Base-by-base conservation (phyloP, 2,888 invertebrate species). In the Cheilosia variabilis region DNA sequence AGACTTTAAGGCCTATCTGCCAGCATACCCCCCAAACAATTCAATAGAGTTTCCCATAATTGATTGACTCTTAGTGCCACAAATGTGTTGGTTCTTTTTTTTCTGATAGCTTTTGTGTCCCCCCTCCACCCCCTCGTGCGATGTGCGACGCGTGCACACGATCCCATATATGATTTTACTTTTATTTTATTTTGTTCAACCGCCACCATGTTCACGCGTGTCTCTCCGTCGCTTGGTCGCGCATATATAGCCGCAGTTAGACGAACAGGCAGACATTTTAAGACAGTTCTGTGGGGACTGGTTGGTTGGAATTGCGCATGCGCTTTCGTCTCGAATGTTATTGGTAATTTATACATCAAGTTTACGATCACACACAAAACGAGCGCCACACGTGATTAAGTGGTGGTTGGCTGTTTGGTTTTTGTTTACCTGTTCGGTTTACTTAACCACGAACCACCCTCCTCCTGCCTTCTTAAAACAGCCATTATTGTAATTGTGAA, bases 261-360 rank as follows among this genome's bases (percentile, higher is more conserved):
- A 79, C 79, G 45, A 55, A 71, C 65, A 53, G 68, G 69, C 84
- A 71, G 84, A 80, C 84, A 80, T 84, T 80, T 75, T 80, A 62
- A 71, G 65, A 71, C 57, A 66, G 71, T 71, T 62, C 66, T 80
- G 50, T 63, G 50, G 41, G 47, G 62, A 69, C 68, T 78, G 71
- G 55, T 55, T 62, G 58, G 50, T 41, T 57, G 79, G 43, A 34
- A 76, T 60, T 53, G 81, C 80, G 80, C 81, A 76, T 71, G 86
- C 81, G 86, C 80, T 86, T 77, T 76, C 63, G 75, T 80, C 86
- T 76, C 77, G 50, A 81, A 86, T 68, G 76, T 86, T 86, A 86
- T 86, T 86, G 86, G 86, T 77, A 81, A 86, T 81, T 81, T 77
- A 73, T 86, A 81, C 76, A 86, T 80, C 76, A 65, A 79, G 79